A percentile compares a stretch with the other conserved stretches of the same genome.
These are phyloP conservation scores for Drosophila tanythrix DNA, from an alignment of 2,888 invertebrate species.

Conservation along the genomic window DNA sequence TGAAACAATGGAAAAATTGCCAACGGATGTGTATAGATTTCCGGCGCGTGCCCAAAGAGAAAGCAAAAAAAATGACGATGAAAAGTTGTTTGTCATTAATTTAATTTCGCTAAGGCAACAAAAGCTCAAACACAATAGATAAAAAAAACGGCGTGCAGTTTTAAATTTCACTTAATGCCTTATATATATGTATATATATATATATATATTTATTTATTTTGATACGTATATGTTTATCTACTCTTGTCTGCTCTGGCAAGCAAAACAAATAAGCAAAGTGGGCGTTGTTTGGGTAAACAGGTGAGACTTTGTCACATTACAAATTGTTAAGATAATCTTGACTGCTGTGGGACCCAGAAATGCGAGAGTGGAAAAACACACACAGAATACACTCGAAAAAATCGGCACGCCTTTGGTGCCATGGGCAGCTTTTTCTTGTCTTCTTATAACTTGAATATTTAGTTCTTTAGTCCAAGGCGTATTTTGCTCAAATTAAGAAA, in stretches of 20 bases:
- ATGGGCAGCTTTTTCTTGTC: neutral
- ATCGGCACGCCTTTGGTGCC: neutral
- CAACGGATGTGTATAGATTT: slow-evolving; percentile 69
- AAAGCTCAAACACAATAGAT: slow-evolving; percentile 9
- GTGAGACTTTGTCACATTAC: slow-evolving; percentile 7
- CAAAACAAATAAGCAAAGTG: slow-evolving; percentile 9
- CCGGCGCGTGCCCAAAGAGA: slow-evolving; percentile 56
- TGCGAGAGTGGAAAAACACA: neutral
- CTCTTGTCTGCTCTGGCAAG: slow-evolving; percentile 7
- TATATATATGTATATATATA: neutral
- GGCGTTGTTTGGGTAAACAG: slow-evolving; percentile 5
- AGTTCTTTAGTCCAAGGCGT: too few relatives aligned
- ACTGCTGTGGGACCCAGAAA: neutral
- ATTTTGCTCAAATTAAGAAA: too few relatives aligned
- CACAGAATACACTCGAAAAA: neutral
- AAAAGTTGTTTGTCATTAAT: slow-evolving; percentile 76
- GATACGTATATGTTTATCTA: neutral
- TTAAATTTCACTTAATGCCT: slow-evolving; percentile 57
- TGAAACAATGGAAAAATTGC: slow-evolving; percentile 64
- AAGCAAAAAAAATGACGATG: slow-evolving; percentile 49
- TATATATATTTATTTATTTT: neutral
- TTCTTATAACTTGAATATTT: too few relatives aligned
- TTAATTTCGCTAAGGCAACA: slow-evolving; percentile 64
- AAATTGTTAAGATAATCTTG: slow-evolving; percentile 21
- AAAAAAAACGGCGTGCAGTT: slow-evolving; percentile 32